phyloP scores from a whole-genome alignment of 1,140 invertebrate genomes.

The Tribolium castaneum region DNA sequence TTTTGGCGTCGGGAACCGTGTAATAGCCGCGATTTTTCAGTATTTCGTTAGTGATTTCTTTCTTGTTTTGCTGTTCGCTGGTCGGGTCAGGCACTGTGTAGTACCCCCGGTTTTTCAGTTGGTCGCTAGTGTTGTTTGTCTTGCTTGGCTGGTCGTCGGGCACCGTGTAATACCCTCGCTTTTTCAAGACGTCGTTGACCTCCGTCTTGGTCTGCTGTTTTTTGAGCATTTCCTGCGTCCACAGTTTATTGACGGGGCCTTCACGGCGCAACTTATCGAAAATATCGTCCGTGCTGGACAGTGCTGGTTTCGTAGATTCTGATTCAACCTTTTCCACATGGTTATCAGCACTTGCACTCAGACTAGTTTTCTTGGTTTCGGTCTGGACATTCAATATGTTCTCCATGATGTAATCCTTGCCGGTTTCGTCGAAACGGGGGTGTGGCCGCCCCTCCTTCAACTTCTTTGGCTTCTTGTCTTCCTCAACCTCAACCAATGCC shows the following conservation, averaged over 20 bases:
- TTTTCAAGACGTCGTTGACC: not conserved
- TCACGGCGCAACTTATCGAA: slow-evolving; percentile 13
- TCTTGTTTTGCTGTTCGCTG: not conserved
- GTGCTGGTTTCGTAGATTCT: not conserved
- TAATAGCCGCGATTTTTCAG: too few relatives aligned
- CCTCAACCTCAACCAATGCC: too few relatives aligned
- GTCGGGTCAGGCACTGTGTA: not conserved
- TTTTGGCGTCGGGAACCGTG: too few relatives aligned
- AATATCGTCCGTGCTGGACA: not conserved
- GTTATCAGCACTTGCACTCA: not conserved
- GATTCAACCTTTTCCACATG: not conserved
- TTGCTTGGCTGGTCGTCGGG: too few relatives aligned
- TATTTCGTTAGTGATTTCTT: too few relatives aligned
- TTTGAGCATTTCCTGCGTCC: not conserved
- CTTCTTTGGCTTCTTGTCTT: not conserved
- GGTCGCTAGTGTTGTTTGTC: too few relatives aligned
- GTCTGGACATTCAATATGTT: not conserved
- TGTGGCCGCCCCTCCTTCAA: not conserved
- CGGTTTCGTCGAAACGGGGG: not conserved
- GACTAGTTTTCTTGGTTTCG: not conserved
- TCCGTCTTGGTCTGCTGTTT: not conserved
- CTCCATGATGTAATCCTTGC: slow-evolving; percentile 3
- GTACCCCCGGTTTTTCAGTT: too few relatives aligned
- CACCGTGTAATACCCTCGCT: not conserved
- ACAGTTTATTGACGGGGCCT: slow-evolving; percentile 19